Percentiles rank a stretch among this genome's conserved stretches.
phyloP scores from a whole-genome alignment of 2,113 vertebrate genomes.

The Corapipo altera region DNA sequence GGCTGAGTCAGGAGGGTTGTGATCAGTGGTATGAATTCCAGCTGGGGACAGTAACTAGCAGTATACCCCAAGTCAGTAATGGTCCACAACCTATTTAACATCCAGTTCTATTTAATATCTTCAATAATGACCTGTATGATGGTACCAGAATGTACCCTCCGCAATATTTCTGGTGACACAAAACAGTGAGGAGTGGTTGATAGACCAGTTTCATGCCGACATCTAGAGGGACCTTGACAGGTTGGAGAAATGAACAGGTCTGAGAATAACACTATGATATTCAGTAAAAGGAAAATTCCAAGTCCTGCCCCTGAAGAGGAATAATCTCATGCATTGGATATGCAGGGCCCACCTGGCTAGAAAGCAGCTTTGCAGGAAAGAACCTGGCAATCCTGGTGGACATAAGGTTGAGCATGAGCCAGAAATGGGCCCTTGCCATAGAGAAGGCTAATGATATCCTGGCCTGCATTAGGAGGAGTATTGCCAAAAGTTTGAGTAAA shows the following conservation, averaged over 20 bases:
- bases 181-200: background rate
- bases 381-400: background rate
- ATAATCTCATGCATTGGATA: background rate
- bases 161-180: background rate
- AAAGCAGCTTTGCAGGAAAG: background rate
- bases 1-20: background rate
- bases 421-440: background rate
- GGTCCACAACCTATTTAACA: background rate
- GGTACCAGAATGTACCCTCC: background rate
- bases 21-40: background rate
- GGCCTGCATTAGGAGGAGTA: background rate
- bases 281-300: background rate
- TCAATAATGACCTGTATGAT: background rate
- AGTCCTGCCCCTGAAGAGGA: background rate
- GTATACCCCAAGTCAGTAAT: background rate
- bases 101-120: background rate
- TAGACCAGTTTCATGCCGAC: background rate
- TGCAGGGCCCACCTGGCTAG: background rate
- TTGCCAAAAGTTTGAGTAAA: background rate
- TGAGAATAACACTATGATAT: background rate
- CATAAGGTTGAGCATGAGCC: background rate
- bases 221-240: background rate
- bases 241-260: background rate
- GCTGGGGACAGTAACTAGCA: background rate
- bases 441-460: background rate